Conservation (phyloP, 2,888 invertebrate genomes). For the Mesodorylaimus sp. region DNA sequence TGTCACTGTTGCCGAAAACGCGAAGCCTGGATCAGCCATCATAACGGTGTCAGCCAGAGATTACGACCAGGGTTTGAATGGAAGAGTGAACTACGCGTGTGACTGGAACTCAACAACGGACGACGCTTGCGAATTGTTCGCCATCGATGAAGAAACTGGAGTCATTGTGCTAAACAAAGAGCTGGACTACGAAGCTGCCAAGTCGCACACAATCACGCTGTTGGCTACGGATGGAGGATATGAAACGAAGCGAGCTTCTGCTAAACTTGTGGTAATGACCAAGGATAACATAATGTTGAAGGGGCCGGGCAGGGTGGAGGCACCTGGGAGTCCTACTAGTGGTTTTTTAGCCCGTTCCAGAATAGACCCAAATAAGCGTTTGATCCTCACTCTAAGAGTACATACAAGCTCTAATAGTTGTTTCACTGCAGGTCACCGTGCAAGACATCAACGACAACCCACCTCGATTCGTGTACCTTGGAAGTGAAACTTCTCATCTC, state of each 20-base stretch:
- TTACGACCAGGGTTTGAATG: slow-evolving; percentile 65
- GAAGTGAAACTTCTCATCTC: too few relatives aligned
- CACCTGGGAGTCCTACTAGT: too few relatives aligned
- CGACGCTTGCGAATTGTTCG: neutral
- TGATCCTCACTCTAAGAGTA: too few relatives aligned
- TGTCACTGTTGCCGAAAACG: slow-evolving; percentile 76
- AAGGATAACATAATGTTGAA: too few relatives aligned
- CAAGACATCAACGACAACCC: slow-evolving; percentile 88
- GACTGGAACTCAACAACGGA: too few relatives aligned
- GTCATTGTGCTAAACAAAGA: neutral
- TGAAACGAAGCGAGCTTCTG: too few relatives aligned
- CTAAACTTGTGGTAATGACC: too few relatives aligned
- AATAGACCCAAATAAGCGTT: too few relatives aligned
- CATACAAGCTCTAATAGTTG: too few relatives aligned
- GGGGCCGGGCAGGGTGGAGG: too few relatives aligned
- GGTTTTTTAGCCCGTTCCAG: too few relatives aligned
- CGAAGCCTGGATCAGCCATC: slow-evolving; percentile 63
- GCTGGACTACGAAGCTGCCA: neutral
- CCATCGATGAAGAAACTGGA: neutral
- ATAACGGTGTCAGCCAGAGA: slow-evolving; percentile 66
- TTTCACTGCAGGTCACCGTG: slow-evolving; percentile 38
- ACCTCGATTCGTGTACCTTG: slow-evolving; percentile 41
- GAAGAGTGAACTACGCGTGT: slow-evolving; percentile 60
- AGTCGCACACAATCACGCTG: neutral
- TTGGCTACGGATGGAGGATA: neutral